Percentiles rank a stretch among this genome's conserved stretches.
Evolutionary conservation across 2,888 invertebrate species (phyloP).

Genomic region (Dichetophora obliterata): DNA sequence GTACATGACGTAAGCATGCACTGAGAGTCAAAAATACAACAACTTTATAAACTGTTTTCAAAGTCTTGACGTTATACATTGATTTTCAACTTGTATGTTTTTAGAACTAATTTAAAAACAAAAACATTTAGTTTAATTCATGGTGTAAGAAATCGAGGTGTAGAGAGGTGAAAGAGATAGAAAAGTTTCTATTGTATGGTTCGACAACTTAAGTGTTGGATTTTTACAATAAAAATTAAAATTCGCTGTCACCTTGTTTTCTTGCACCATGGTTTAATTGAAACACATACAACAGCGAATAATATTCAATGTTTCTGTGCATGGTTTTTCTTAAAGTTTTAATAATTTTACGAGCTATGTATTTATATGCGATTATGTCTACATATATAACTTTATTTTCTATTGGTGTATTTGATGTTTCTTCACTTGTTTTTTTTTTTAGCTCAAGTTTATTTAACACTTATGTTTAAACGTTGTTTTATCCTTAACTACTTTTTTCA

Average conservation of each 20-base stretch:
- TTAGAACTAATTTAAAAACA: not conserved
- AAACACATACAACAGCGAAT: not conserved
- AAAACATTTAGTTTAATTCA: not conserved
- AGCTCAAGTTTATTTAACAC: slow-evolving; percentile 2
- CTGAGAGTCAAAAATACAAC: too few species aligned
- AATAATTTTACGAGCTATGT: not conserved
- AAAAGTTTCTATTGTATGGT: too few species aligned
- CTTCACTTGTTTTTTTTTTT: slow-evolving; percentile 36
- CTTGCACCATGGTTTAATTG: too few species aligned
- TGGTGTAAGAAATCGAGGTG: too few species aligned
- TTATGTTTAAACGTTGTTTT: slow-evolving; percentile 11
- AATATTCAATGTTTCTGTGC: not conserved
- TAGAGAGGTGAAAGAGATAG: too few species aligned
- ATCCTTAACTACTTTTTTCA: slow-evolving; percentile 57
- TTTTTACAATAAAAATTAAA: too few species aligned
- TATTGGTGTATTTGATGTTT: slow-evolving; percentile 35
- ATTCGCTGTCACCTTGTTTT: too few species aligned
- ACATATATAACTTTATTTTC: not conserved
- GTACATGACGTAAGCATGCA: too few species aligned
- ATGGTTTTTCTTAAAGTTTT: not conserved
- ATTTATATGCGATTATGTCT: not conserved
- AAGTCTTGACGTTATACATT: too few species aligned
- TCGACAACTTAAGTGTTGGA: too few species aligned
- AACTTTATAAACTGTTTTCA: too few species aligned
- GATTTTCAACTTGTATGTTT: too few species aligned